These are phyloP conservation scores for Neoarius graeffei DNA, from an alignment of 2,113 vertebrate species.

Conservation along the genomic window DNA sequence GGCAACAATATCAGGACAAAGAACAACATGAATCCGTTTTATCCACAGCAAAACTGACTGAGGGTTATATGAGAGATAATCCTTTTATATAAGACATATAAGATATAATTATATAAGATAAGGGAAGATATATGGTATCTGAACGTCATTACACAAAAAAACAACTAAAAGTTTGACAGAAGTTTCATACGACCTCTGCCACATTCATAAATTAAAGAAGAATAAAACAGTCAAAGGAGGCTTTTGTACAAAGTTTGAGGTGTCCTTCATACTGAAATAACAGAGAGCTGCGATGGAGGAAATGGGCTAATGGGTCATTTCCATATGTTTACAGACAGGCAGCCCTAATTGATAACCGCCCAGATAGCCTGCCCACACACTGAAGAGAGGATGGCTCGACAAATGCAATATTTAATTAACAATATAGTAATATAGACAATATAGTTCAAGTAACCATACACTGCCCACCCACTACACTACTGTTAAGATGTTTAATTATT, in stretches of 20 bases:
- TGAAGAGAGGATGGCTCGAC: neutral
- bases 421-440: too few species aligned
- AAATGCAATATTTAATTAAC: neutral
- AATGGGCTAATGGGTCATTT: slow-evolving; percentile 55
- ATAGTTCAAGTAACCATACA: neutral
- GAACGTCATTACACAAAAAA: neutral
- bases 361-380: slow-evolving; percentile 50
- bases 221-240: neutral
- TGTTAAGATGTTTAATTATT: neutral
- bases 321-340: slow-evolving; percentile 53
- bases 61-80: too few species aligned
- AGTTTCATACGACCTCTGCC: neutral
- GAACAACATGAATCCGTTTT: too few species aligned
- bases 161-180: neutral
- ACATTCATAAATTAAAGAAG: slow-evolving; percentile 3
- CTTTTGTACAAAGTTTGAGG: neutral
- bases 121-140: too few species aligned
- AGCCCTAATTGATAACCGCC: slow-evolving; percentile 53
- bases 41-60: too few species aligned
- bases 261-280: slow-evolving; percentile 30
- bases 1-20: too few species aligned
- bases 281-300: slow-evolving; percentile 50
- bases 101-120: too few species aligned
- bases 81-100: too few species aligned
- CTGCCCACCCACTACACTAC: neutral